Evolutionary conservation across 2,888 invertebrate genomes (phyloP).

Genomic region (Trisateles emortualis): DNA sequence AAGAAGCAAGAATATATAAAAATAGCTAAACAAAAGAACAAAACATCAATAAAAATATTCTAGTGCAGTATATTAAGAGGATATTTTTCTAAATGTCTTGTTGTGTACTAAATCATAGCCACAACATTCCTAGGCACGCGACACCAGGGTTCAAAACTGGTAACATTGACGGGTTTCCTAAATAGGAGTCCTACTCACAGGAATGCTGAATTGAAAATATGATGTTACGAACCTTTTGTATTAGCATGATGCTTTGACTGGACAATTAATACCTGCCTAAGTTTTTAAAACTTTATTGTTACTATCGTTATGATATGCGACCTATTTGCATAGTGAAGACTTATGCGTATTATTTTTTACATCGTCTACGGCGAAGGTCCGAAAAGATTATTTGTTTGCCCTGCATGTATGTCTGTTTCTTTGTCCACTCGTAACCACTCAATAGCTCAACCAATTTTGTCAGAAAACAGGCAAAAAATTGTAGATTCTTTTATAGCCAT

Average conservation of each 20-base stretch:
- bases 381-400: too few species aligned
- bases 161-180: slow-evolving; percentile 73
- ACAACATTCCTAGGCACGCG: slow-evolving; percentile 67
- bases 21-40: too few species aligned
- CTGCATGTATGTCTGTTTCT: too few species aligned
- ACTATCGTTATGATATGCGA: slow-evolving; percentile 15
- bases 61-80: not conserved
- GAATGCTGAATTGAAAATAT: slow-evolving; percentile 67
- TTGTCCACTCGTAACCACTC: too few species aligned
- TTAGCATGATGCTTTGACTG: slow-evolving; percentile 42
- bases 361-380: too few species aligned
- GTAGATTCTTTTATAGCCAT: too few species aligned
- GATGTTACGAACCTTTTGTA: slow-evolving; percentile 42
- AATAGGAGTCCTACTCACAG: slow-evolving; percentile 61
- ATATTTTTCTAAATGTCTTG: not conserved
- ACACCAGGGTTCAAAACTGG: slow-evolving; percentile 56
- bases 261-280: slow-evolving; percentile 40
- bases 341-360: slow-evolving; percentile 4
- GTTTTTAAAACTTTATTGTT: slow-evolving; percentile 13
- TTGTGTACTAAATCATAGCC: slow-evolving; percentile 29
- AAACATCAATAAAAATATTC: too few species aligned
- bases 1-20: too few species aligned
- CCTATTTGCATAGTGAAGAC: slow-evolving; percentile 10
- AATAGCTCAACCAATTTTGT: too few species aligned
- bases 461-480: too few species aligned